Percentiles rank a stretch among this genome's conserved stretches.
These are phyloP conservation scores for Hirtodrosophila alboralis DNA, from an alignment of 2,888 invertebrate genomes.

Conservation along the genomic window DNA sequence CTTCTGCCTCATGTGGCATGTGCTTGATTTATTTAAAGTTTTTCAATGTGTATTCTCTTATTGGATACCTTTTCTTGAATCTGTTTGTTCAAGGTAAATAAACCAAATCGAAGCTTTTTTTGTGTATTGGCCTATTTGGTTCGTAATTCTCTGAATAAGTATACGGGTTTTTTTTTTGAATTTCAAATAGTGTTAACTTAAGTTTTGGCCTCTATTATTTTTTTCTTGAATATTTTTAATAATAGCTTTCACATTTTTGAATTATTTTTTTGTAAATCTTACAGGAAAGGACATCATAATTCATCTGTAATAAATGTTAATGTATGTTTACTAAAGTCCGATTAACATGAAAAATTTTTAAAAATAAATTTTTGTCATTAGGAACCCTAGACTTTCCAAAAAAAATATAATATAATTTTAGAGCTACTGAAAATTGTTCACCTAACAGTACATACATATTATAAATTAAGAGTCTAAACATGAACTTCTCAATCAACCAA, in stretches of 20 bases:
- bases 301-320: too few relatives aligned
- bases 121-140: constrained; percentile 30
- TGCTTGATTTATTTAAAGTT: constrained; percentile 71
- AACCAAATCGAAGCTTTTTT: constrained; percentile 46
- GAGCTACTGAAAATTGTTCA: too few relatives aligned
- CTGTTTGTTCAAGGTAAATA: constrained; percentile 73
- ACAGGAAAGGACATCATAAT: too few relatives aligned
- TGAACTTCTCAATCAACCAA: too few relatives aligned
- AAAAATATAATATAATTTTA: too few relatives aligned
- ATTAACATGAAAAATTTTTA: too few relatives aligned
- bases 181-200: constrained; percentile 36
- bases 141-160: constrained; percentile 23
- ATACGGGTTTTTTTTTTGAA: constrained; percentile 21
- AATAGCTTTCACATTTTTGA: constrained; percentile 7
- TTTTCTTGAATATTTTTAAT: constrained; percentile 48
- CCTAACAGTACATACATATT: too few relatives aligned
- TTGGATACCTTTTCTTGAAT: constrained; percentile 36
- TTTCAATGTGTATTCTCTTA: constrained; percentile 27
- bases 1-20: constrained; percentile 58
- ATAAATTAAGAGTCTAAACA: too few relatives aligned
- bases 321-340: too few relatives aligned
- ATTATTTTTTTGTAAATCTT: too few relatives aligned
- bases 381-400: too few relatives aligned
- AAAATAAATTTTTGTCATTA: too few relatives aligned
- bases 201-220: constrained; percentile 35